Evolutionary conservation across 2,113 vertebrate genomes (phyloP), one percentile per base, ranked within the genome.

Genomic region (Tychaedon coryphoeus): DNA sequence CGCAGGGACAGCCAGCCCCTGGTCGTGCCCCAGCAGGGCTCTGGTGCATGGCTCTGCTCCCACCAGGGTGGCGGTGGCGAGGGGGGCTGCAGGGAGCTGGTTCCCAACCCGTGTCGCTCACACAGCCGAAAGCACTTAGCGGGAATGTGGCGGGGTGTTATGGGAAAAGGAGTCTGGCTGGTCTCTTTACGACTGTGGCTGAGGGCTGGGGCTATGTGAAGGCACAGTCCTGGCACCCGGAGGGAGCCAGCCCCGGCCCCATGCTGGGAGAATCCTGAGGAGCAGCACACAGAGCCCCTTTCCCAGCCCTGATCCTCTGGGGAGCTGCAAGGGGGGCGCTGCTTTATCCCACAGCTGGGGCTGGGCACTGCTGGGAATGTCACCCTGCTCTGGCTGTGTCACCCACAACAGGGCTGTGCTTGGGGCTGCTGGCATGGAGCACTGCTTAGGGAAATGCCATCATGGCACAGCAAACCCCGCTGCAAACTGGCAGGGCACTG

Each of bases 21-120:
- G 51, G 47, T 61, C 0, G 0, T 10, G 8, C 20, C 79, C 47
- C 66, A 60, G 79, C 33, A 47, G 47, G 3, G 10, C 53, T 73
- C 13, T 3, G 5, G 26, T 47, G 72, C 1, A 0, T 45, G 38
- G 45, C 40, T 50, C 1, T 14, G 43, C 51, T 20, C 61, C 0
- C 0, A 4, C 31, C 0, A 3, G 56, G 53, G 24, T 75, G 71
- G 42, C 79, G 40, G 71, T 48, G 58, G 48, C 53, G 19, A 18
- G 53, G 34, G 47, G 15, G 42, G 19, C 54, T 57, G 64, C 2
- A 3, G 77, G 61, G 77, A 94, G 34, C 70, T 34, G 47, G 7
- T 50, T 95, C 86, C 71, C 93, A 19, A 33, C 16, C 60, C 3
- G 0, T 4, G 25, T 19, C 45, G 50, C 75, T 92, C 0, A 0